phyloP scores from a whole-genome alignment of 2,113 vertebrate genomes.

The Scatophagus argus region DNA sequence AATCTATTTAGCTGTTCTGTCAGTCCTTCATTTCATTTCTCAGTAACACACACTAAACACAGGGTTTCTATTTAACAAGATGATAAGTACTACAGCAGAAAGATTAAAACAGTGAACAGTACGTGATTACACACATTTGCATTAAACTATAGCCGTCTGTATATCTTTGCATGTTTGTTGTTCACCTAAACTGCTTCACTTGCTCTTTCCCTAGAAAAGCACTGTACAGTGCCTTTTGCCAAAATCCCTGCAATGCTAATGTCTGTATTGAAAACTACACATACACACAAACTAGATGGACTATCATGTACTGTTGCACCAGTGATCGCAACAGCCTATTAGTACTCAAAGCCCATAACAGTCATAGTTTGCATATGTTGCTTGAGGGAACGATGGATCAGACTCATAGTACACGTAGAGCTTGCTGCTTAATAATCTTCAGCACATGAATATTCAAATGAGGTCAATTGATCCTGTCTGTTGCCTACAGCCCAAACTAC shows the following conservation, averaged over 20 bases:
- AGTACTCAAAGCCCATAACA: conserved; percentile 28
- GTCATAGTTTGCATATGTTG: conserved; percentile 42
- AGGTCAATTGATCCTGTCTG: conserved; percentile 60
- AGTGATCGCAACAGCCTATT: conserved; percentile 27
- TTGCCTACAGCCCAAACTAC: conserved; percentile 35
- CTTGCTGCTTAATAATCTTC: conserved; percentile 54
- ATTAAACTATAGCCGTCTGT: conserved; percentile 8
- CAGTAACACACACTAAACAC: conserved; percentile 1
- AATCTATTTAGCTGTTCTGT: background rate
- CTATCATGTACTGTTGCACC: background rate
- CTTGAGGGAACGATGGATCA: conserved; percentile 47
- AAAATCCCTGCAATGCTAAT: conserved; percentile 37
- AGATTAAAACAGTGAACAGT: conserved; percentile 33
- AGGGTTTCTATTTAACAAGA: conserved; percentile 5
- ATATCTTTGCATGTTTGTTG: conserved; percentile 18
- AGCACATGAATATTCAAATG: conserved; percentile 66
- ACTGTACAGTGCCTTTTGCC: conserved; percentile 25
- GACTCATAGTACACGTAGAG: conserved; percentile 23
- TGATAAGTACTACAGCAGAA: conserved; percentile 13
- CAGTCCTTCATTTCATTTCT: conserved; percentile 16
- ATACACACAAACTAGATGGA: conserved; percentile 6
- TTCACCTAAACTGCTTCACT: conserved; percentile 24
- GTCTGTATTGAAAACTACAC: conserved; percentile 3
- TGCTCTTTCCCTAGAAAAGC: conserved; percentile 38
- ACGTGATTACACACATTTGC: conserved; percentile 5